Conservation (phyloP, 2,888 invertebrate genomes). For the Alloplasta piceator region DNA sequence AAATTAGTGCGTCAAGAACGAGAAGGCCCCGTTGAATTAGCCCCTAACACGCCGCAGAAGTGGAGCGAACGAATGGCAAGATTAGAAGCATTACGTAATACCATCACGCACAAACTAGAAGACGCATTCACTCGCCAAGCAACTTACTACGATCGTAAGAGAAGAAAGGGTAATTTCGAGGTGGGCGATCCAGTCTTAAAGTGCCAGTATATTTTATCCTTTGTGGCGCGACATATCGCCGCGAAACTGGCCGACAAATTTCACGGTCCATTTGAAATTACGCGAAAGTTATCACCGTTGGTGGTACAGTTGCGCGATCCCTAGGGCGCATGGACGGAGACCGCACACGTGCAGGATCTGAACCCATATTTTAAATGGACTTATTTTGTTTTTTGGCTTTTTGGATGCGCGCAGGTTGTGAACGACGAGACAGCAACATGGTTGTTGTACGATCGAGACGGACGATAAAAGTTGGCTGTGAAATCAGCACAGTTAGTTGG, state of each 20-base stretch:
- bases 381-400: neutral
- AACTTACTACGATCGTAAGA: neutral
- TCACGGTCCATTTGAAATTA: neutral
- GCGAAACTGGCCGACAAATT: constrained; percentile 9
- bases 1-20: too few species aligned
- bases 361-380: neutral
- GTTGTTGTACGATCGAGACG: too few species aligned
- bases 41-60: neutral
- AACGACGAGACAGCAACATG: too few species aligned
- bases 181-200: neutral
- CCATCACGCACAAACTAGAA: neutral
- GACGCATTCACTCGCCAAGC: constrained; percentile 15
- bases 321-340: neutral
- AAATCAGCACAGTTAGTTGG: too few species aligned
- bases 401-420: too few species aligned
- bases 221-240: neutral
- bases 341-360: constrained; percentile 14
- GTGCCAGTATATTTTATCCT: constrained; percentile 1
- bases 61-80: constrained; percentile 27
- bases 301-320: neutral
- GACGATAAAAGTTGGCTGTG: too few species aligned
- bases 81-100: neutral
- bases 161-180: neutral
- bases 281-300: neutral
- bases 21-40: neutral